phyloP scores from a whole-genome alignment of 2,888 invertebrate species.

The Melieria omissa region DNA sequence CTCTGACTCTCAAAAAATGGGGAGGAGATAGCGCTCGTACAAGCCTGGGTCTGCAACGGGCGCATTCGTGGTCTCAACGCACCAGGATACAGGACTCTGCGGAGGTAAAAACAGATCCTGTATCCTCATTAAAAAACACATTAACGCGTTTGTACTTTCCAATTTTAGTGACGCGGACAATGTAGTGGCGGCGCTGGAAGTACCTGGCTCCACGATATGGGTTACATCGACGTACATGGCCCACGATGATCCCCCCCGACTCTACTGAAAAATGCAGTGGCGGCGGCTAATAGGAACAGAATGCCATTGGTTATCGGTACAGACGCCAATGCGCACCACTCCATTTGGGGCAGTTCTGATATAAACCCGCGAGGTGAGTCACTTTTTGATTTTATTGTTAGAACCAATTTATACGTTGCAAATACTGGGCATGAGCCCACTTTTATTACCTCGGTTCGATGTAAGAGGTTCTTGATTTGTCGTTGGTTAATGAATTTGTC shows the following conservation, averaged over 20 bases:
- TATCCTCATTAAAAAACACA: too few relatives aligned
- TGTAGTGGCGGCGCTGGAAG: neutral
- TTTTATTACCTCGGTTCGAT: neutral
- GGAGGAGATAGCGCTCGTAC: too few relatives aligned
- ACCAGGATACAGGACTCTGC: too few relatives aligned
- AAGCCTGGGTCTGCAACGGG: too few relatives aligned
- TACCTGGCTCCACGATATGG: neutral
- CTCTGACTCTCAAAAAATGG: too few relatives aligned
- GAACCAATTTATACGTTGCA: neutral
- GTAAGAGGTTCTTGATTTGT: too few relatives aligned
- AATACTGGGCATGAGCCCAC: neutral
- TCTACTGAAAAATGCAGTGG: neutral
- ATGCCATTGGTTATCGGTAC: neutral
- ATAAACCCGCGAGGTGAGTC: constrained; percentile 1
- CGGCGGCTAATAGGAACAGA: neutral
- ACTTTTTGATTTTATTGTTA: constrained; percentile 12
- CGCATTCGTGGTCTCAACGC: too few relatives aligned
- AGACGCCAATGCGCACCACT: neutral
- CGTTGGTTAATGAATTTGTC: too few relatives aligned
- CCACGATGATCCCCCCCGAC: neutral
- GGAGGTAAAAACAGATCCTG: too few relatives aligned
- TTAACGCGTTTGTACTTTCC: too few relatives aligned
- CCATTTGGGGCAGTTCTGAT: neutral
- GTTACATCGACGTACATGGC: neutral
- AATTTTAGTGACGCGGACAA: too few relatives aligned